Conservation (phyloP, 2,888 invertebrate genomes). For the Shargacucullia verbasci region DNA sequence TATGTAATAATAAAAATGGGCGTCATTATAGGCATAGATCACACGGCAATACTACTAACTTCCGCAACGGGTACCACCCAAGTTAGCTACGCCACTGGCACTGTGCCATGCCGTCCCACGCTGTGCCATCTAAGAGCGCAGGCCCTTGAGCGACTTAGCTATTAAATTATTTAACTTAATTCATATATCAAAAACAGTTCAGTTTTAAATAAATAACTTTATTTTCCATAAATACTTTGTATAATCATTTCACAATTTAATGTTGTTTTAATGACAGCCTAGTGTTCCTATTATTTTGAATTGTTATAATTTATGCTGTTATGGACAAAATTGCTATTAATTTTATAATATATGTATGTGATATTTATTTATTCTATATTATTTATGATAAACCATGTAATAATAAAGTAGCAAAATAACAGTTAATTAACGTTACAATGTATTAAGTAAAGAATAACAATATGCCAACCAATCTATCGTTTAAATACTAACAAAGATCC, state of each 20-base stretch:
- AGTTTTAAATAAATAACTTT: constrained; percentile 39
- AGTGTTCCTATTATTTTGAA: constrained; percentile 41
- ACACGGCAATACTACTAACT: too few species aligned
- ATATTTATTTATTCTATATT: constrained; percentile 15
- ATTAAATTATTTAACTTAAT: too few species aligned
- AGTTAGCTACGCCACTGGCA: too few species aligned
- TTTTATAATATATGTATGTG: constrained; percentile 18
- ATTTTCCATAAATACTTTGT: constrained; percentile 50
- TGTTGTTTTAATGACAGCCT: constrained; percentile 34
- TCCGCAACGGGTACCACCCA: too few species aligned
- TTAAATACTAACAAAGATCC: too few species aligned
- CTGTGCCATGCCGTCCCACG: too few species aligned
- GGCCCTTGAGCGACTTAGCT: too few species aligned
- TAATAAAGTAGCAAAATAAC: constrained; percentile 28
- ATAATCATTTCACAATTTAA: constrained; percentile 46
- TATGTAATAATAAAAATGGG: too few species aligned
- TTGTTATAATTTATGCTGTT: constrained; percentile 41
- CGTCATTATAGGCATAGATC: too few species aligned
- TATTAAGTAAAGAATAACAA: too few species aligned
- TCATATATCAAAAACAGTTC: not conserved
- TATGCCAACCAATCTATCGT: too few species aligned
- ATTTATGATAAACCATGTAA: constrained; percentile 23
- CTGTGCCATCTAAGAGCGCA: too few species aligned
- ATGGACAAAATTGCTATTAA: constrained; percentile 20
- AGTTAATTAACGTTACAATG: constrained; percentile 32